A percentile compares a stretch with the other conserved stretches of the same genome.
These are phyloP conservation scores for Mamestra configurata DNA, from an alignment of 1,140 invertebrate species.

Conservation along the genomic window DNA sequence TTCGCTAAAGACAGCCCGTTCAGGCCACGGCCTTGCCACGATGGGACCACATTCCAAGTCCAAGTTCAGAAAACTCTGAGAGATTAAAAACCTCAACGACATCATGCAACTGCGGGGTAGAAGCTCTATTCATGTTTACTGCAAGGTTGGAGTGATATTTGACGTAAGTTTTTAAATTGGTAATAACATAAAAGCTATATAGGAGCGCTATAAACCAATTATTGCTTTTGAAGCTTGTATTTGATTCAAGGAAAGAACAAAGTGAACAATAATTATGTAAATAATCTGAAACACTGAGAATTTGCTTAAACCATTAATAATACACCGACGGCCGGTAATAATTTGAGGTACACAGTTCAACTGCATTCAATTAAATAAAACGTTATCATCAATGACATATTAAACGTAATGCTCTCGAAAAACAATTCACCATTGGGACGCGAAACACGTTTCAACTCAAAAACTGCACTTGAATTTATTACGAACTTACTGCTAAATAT, in stretches of 20 bases:
- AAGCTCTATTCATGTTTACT: slow-evolving; percentile 17
- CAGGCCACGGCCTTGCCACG: slow-evolving; percentile 67
- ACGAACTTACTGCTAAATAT: slow-evolving; percentile 30
- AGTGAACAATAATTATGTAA: no score
- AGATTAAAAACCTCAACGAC: slow-evolving; percentile 71
- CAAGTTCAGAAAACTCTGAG: slow-evolving; percentile 72
- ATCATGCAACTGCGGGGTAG: slow-evolving; percentile 6
- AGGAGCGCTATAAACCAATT: no score
- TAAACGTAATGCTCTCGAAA: slow-evolving; percentile 15
- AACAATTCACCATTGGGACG: slow-evolving; percentile 20
- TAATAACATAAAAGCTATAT: neutral
- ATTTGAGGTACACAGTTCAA: neutral
- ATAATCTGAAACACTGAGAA: no score
- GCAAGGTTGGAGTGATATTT: neutral
- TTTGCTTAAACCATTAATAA: no score
- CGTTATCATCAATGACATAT: slow-evolving; percentile 4
- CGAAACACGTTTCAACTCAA: slow-evolving; percentile 46
- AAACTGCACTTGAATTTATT: slow-evolving; percentile 67
- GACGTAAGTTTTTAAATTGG: neutral
- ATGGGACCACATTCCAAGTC: slow-evolving; percentile 76
- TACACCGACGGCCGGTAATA: neutral
- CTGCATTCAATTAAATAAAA: neutral
- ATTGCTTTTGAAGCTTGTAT: no score
- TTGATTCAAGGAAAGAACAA: no score
- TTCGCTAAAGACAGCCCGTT: slow-evolving; percentile 74